Evolutionary conservation across 1,140 invertebrate genomes (phyloP).

Genomic region (Trinorchestia longiramus): DNA sequence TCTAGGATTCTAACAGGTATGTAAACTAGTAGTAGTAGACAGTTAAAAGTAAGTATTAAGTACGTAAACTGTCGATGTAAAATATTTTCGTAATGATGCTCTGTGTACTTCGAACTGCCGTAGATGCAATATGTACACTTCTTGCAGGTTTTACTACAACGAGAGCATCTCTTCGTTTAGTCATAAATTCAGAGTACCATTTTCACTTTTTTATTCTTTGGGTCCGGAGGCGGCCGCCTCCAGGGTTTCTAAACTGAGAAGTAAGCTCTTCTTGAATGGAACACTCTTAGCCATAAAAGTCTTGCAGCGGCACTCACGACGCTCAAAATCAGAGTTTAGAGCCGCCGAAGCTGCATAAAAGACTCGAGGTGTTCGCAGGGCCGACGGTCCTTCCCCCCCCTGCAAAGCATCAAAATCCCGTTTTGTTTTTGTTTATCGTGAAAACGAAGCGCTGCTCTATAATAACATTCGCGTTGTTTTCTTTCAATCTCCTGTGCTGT

Average conservation of each 20-base stretch:
- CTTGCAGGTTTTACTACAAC: not conserved
- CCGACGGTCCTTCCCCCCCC: not conserved
- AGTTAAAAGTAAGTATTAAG: no score
- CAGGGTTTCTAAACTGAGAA: constrained; percentile 5
- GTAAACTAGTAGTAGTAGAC: no score
- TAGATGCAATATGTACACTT: not conserved
- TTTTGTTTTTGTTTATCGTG: not conserved
- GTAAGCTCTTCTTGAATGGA: constrained; percentile 7
- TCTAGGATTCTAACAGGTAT: no score
- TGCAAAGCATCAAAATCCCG: not conserved
- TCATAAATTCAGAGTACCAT: not conserved
- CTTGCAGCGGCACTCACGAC: not conserved
- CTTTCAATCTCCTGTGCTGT: not conserved
- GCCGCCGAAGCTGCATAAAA: not conserved
- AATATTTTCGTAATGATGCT: not conserved
- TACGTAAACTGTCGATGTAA: not conserved
- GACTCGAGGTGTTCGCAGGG: not conserved
- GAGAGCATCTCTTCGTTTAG: not conserved
- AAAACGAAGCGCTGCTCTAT: not conserved
- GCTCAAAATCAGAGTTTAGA: not conserved
- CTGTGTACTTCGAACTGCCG: not conserved
- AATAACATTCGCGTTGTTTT: not conserved
- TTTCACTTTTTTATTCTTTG: not conserved
- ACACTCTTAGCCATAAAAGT: not conserved
- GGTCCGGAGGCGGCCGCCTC: not conserved